A percentile compares a stretch with the other conserved stretches of the same genome.
These are phyloP conservation scores for Diadema setosum DNA, from an alignment of 35 echinoderm and acorn worm genomes.

Conservation along the genomic window DNA sequence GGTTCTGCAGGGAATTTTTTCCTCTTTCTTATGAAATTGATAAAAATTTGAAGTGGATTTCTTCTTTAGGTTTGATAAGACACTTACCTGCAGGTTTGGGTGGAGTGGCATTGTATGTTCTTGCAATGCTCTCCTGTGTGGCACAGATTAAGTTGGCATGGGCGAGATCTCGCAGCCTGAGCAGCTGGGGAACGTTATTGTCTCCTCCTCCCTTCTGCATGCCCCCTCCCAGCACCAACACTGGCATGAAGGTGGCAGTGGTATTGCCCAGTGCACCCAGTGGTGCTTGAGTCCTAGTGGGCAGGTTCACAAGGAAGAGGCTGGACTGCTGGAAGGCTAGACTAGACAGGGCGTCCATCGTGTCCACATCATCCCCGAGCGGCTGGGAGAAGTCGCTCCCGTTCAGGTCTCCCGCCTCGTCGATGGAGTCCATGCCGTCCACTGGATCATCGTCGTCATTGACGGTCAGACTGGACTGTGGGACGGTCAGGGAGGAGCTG, in stretches of 20 bases:
- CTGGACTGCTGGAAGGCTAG: conserved; percentile 5
- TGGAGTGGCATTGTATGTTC: conserved; percentile 55
- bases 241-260: conserved; percentile 51
- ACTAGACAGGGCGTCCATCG: conserved; percentile 10
- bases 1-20: too few relatives aligned
- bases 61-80: too few relatives aligned
- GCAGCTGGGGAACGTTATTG: conserved; percentile 28
- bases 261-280: background rate
- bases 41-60: too few relatives aligned
- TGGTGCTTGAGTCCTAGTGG: conserved; percentile 2
- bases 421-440: background rate
- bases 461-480: conserved; percentile 46
- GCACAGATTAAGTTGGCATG: conserved; percentile 95
- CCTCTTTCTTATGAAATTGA: too few relatives aligned
- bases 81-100: conserved; percentile 64
- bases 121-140: conserved; percentile 97
- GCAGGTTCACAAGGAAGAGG: conserved; percentile 30
- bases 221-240: conserved; percentile 44
- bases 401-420: background rate
- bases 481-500: conserved; percentile 56
- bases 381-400: background rate
- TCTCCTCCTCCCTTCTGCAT: conserved; percentile 52
- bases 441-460: background rate
- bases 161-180: conserved; percentile 75
- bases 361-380: conserved; percentile 13